Conservation (phyloP, 2,797 vertebrate species). For the Acrocephalus scirpaceus region DNA sequence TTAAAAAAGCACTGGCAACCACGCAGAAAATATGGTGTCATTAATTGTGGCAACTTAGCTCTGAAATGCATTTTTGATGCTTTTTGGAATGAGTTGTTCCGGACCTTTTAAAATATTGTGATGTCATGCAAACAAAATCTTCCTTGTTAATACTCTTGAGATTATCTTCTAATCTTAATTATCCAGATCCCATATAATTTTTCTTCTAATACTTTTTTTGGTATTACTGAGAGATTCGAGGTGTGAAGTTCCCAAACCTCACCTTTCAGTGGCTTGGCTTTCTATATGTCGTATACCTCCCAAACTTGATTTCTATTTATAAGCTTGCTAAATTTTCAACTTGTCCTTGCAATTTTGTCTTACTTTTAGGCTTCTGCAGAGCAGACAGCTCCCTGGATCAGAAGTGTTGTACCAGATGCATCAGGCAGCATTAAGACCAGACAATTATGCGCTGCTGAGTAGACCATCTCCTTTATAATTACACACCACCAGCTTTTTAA, state of each 20-base stretch:
- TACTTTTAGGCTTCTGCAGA: not conserved
- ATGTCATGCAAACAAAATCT: not conserved
- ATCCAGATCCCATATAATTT: not conserved
- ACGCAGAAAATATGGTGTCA: not conserved
- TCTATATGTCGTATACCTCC: not conserved
- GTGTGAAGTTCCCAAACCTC: not conserved
- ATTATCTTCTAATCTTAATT: not conserved
- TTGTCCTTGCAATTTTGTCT: not conserved
- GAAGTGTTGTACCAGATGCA: not conserved
- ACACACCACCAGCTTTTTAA: not conserved
- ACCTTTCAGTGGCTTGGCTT: not conserved
- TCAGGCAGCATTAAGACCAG: not conserved
- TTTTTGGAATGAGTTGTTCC: not conserved
- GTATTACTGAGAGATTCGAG: not conserved
- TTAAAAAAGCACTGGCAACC: not conserved
- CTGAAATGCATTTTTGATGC: not conserved
- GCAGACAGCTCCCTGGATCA: not conserved
- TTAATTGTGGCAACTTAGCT: not conserved
- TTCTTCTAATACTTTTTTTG: not conserved
- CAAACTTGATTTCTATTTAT: not conserved
- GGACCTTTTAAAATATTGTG: not conserved
- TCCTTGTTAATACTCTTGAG: not conserved
- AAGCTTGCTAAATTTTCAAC: not conserved
- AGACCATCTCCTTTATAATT: not conserved
- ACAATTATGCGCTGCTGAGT: not conserved